Percentiles rank a stretch among this genome's conserved stretches.
These are phyloP conservation scores for Ruditapes philippinarum DNA, from an alignment of 1,140 invertebrate genomes.

Conservation along the genomic window DNA sequence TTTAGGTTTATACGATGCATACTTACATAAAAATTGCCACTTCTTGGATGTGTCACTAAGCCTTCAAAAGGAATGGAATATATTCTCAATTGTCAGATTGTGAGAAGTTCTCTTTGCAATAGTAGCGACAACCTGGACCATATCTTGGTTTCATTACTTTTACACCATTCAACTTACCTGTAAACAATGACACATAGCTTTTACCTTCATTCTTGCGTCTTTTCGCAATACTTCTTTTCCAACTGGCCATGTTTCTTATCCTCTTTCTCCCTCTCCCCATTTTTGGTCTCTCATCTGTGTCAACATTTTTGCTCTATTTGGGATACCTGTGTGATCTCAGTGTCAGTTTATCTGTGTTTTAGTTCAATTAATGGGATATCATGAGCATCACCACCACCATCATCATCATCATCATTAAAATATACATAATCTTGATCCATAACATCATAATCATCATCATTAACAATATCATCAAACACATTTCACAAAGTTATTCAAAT, in stretches of 20 bases:
- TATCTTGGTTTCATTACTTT: background rate
- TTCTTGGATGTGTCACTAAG: background rate
- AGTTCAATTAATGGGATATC: too few species aligned
- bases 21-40: constrained; percentile 27
- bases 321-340: too few species aligned
- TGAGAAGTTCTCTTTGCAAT: background rate
- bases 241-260: background rate
- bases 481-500: too few species aligned
- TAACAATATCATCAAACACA: too few species aligned
- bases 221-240: background rate
- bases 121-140: background rate
- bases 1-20: background rate
- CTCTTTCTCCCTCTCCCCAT: background rate
- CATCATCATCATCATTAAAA: too few species aligned
- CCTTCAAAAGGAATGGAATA: constrained; percentile 15
- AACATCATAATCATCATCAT: too few species aligned
- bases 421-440: too few species aligned
- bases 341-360: too few species aligned
- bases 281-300: too few species aligned
- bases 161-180: background rate
- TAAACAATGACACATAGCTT: background rate
- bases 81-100: background rate
- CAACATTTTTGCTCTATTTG: too few species aligned
- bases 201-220: background rate
- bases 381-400: too few species aligned